Conservation (phyloP, 1,140 invertebrate genomes). For the Drosophila chauvacae region DNA sequence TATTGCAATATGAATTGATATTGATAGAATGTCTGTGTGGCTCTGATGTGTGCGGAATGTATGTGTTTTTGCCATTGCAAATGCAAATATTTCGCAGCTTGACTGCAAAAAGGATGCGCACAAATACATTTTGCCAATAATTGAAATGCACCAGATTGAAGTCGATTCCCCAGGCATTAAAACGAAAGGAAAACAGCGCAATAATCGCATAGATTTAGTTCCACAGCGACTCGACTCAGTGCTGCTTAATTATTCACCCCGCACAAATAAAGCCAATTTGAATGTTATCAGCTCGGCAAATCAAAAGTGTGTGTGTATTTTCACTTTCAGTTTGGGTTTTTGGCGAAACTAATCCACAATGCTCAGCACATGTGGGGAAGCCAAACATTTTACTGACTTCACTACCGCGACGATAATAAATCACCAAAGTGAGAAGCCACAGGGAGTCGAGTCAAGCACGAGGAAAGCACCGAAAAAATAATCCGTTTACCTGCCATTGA, state of each 20-base stretch:
- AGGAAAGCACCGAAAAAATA: conserved; percentile 37
- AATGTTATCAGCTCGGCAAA: conserved; percentile 27
- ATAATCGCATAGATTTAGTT: conserved; percentile 4
- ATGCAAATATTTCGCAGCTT: conserved; percentile 62
- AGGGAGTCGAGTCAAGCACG: conserved; percentile 27
- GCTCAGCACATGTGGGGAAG: conserved; percentile 50
- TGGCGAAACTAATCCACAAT: conserved; percentile 56
- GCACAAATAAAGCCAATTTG: conserved; percentile 49
- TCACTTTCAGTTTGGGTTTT: conserved; percentile 57
- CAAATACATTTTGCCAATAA: conserved; percentile 33
- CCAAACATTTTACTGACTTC: conserved; percentile 43
- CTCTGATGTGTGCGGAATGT: conserved; percentile 48
- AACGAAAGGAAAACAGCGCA: not conserved
- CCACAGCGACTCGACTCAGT: not conserved
- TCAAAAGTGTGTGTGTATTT: conserved; percentile 45
- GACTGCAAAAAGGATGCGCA: conserved; percentile 25
- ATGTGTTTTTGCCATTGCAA: conserved; percentile 50
- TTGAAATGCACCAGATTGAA: conserved; percentile 46
- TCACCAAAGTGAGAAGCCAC: conserved; percentile 60
- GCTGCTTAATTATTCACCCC: conserved; percentile 51
- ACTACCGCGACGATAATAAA: conserved; percentile 42
- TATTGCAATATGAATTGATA: conserved; percentile 41
- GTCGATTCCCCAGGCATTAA: conserved; percentile 11
- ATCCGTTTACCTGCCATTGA: conserved; percentile 70
- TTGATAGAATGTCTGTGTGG: conserved; percentile 56